Evolutionary conservation across 2,888 invertebrate genomes (phyloP), one percentile per base, ranked within the genome.

Genomic region (Sinotaia quadrata): DNA sequence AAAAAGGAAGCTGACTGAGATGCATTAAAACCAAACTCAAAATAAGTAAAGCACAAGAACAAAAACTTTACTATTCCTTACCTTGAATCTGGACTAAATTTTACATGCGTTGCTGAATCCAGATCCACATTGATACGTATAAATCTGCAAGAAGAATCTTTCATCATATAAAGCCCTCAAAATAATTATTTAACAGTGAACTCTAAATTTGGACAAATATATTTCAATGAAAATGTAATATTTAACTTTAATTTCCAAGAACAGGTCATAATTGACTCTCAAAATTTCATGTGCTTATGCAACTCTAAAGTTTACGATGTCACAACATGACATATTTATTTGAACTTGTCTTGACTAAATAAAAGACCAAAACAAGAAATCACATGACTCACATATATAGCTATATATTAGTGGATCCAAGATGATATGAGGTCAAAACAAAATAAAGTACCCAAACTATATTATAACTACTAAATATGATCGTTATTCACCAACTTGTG

Each of bases 21-120:
- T 29, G 36, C 7, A 44, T n/a, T n/a, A n/a, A n/a, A n/a, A n/a
- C n/a, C n/a, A n/a, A n/a, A n/a, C n/a, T n/a, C n/a, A n/a, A n/a
- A n/a, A n/a, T n/a, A n/a, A n/a, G n/a, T n/a, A n/a, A n/a, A n/a
- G 49, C 5, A 7, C 21, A 7, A 3, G 27, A n/a, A 24, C n/a
- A 31, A 8, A 15, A 52, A 21, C 24, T 41, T 8, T 47, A 21
- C 4, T 18, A 15, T 24, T 36, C 73, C 82, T 78, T 79, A 88
- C 88, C 83, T 88, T 54, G 87, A 87, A 88, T 96, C 96, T 0
- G 96, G 96, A 84, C 95, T 95, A 93, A 95, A 96, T 68, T 92
- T 92, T 24, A 96, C 91, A 81, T 91, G 91, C 0, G 92, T 92
- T 0, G 94, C 94, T 88, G 93, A 91, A 88, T 96, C 96, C 82